Evolutionary conservation across 2,888 invertebrate genomes (phyloP), one percentile per base, ranked within the genome.

Genomic region (Andrena marginata): DNA sequence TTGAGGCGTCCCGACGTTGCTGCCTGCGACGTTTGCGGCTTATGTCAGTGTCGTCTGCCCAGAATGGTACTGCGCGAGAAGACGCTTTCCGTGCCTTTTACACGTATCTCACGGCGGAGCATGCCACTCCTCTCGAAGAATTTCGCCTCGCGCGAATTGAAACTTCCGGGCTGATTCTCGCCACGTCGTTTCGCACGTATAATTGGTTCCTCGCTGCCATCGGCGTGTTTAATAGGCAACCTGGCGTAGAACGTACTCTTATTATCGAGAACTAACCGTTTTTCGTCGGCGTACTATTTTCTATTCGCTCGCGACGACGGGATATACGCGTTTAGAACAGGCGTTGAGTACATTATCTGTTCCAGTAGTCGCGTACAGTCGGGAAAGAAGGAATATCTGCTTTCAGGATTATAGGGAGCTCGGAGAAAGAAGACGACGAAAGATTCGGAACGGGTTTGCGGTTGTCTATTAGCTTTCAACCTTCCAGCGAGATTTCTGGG

Each of bases 31-130:
- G 84, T 73, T 84, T 77, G 84, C 84, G 85, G 80, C 84, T 87
- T 85, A 76, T 81, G 85, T 85, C 87, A 85, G 88, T 88, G 82
- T 84, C 85, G 88, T 88, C 87, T 85, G 85, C 80, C 75, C 64
- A 74, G 88, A 85, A 87, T 81, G 86, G 70, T 63, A 70, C 65
- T 78, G 76, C 59, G 64, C 62, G 31, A 65, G 42, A 49, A n/a
- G 20, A 60, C 75, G 74, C 60, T 77, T 77, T 81, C 68, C 81
- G 69, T 81, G 35, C 33, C 54, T 81, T 81, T 64, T 60, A 72
- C 79, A 42, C 48, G n/a, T 62, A 67, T 72, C 51, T 49, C 10
- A 13, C 56, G 0, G 56, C 51, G 60, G 72, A 62, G 42, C 42
- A 23, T 65, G 48, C 48, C 79, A 67, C 64, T 59, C n/a, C 59